phyloP scores from a whole-genome alignment of 2,888 invertebrate genomes.

The Eristalinus aeneus region DNA sequence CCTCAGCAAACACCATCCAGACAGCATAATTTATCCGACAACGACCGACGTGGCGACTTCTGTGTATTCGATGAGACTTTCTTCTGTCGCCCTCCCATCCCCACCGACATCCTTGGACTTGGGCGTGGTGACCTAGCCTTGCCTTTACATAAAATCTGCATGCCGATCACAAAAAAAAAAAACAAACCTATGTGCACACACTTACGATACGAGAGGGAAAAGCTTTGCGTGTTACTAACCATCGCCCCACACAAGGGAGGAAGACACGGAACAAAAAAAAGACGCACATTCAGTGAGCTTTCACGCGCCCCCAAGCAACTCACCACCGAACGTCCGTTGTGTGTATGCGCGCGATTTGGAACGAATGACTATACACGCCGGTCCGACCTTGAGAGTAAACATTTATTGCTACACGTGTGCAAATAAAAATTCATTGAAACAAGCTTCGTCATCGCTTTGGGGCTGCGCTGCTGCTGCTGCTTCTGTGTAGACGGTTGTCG shows the following conservation, averaged over 20 bases:
- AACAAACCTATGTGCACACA: background rate
- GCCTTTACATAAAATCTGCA: slow-evolving; percentile 32
- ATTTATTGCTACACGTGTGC: slow-evolving; percentile 79
- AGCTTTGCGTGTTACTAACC: background rate
- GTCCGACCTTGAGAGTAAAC: slow-evolving; percentile 78
- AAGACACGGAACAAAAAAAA: background rate
- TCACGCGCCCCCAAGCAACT: background rate
- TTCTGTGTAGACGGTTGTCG: background rate
- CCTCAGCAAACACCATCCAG: slow-evolving; percentile 37
- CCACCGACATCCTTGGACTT: slow-evolving; percentile 11
- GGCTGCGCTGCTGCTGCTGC: slow-evolving; percentile 11
- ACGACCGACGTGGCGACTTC: too few relatives aligned
- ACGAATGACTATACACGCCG: slow-evolving; percentile 35
- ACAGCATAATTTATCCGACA: slow-evolving; percentile 52
- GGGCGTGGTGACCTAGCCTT: slow-evolving; percentile 44
- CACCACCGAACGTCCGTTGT: background rate
- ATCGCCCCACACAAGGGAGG: background rate
- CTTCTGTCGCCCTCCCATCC: background rate
- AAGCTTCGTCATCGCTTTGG: slow-evolving; percentile 31
- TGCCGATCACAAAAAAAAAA: slow-evolving; percentile 10
- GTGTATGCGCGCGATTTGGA: slow-evolving; percentile 2
- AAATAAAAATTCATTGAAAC: slow-evolving; percentile 73
- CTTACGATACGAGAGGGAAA: background rate
- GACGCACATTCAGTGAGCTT: slow-evolving; percentile 22
- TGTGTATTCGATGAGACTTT: slow-evolving; percentile 17